These are phyloP conservation scores for Nomada goodeniana DNA, from an alignment of 2,888 invertebrate species.

Conservation along the genomic window DNA sequence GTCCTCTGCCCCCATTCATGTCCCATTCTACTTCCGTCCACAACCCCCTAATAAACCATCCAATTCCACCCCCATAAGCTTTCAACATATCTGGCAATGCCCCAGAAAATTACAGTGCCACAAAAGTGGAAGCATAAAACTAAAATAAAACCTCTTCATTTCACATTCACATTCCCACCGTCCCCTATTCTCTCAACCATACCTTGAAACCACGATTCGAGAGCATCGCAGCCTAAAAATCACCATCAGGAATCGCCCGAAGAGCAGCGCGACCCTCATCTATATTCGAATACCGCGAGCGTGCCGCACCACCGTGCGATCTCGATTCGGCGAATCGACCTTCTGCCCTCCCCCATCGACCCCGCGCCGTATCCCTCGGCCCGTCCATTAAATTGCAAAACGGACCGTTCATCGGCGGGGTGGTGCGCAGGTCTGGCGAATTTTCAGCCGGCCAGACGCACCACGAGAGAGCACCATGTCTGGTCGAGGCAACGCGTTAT, in stretches of 20 bases:
- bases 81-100: neutral
- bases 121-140: neutral
- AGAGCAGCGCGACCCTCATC: neutral
- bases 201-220: neutral
- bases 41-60: neutral
- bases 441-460: constrained; percentile 26
- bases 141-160: neutral
- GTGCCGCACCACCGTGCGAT: too few relatives aligned
- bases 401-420: neutral
- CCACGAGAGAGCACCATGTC: constrained; percentile 25
- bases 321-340: too few relatives aligned
- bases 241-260: too few relatives aligned
- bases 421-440: constrained; percentile 4
- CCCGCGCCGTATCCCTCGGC: too few relatives aligned
- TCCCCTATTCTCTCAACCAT: neutral
- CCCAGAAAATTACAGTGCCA: neutral
- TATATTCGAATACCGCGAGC: neutral
- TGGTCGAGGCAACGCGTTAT: constrained; percentile 32
- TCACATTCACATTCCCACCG: neutral
- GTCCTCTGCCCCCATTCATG: too few relatives aligned
- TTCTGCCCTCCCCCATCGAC: too few relatives aligned
- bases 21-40: too few relatives aligned
- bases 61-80: neutral
- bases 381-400: neutral
- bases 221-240: neutral